Evolutionary conservation across 2,113 vertebrate genomes (phyloP).

Genomic region (Sander vitreus): DNA sequence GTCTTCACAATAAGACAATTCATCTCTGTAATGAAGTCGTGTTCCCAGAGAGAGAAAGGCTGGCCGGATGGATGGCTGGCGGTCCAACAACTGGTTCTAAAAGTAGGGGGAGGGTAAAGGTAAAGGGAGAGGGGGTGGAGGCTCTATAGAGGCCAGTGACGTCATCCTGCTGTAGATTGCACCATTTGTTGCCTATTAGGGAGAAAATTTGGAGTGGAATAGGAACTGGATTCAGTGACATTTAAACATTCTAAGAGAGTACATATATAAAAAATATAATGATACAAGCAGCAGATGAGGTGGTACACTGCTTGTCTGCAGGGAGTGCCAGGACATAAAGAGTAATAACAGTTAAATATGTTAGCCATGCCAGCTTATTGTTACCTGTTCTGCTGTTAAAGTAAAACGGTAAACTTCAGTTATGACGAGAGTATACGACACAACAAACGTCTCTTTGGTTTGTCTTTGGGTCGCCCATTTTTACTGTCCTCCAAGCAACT

Average conservation of each 20-base stretch:
- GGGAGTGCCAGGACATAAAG: neutral
- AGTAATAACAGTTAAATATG: neutral
- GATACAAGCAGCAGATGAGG: neutral
- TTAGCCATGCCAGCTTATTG: neutral
- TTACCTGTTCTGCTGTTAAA: neutral
- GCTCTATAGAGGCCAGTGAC: constrained; percentile 72
- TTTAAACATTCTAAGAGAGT: neutral
- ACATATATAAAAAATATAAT: neutral
- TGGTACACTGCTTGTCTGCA: neutral
- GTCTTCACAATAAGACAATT: constrained; percentile 79
- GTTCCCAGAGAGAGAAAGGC: constrained; percentile 70
- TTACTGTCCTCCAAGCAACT: neutral
- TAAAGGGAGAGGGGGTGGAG: constrained; percentile 62
- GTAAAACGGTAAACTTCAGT: neutral
- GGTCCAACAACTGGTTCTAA: constrained; percentile 51
- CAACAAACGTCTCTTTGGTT: neutral
- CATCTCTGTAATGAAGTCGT: constrained; percentile 81
- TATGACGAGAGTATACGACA: neutral
- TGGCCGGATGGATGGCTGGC: constrained; percentile 50
- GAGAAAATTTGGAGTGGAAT: constrained; percentile 72
- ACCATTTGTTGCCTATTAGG: constrained; percentile 69
- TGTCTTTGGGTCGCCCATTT: neutral
- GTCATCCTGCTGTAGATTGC: constrained; percentile 79
- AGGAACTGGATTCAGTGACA: constrained; percentile 19
- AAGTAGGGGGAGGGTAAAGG: constrained; percentile 58